Conservation (phyloP, 1,140 invertebrate genomes). For the Propsilocerus akamusi region DNA sequence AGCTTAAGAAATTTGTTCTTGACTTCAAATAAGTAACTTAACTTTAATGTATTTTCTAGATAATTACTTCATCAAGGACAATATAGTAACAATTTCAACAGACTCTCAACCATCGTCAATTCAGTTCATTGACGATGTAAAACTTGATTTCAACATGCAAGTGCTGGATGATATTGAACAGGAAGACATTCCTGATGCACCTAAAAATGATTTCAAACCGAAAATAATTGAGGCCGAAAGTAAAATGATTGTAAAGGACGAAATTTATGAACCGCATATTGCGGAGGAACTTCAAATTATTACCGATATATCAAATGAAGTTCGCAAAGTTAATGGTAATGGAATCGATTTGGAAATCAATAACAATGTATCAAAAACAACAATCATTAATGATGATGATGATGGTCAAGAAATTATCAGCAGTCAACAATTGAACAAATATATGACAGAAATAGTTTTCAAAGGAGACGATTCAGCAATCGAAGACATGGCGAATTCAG, state of each 20-base stretch:
- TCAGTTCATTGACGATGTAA: slow-evolving; percentile 12
- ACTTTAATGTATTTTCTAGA: neutral
- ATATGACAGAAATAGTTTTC: neutral
- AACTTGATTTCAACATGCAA: slow-evolving; percentile 7
- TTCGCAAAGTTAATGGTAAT: neutral
- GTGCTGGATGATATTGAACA: neutral
- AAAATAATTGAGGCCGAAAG: neutral
- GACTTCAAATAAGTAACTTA: neutral
- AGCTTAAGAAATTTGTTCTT: neutral
- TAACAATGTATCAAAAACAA: slow-evolving; percentile 2
- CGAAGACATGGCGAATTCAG: neutral
- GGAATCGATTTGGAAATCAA: neutral
- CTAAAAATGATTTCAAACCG: neutral
- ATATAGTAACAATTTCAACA: slow-evolving; percentile 24
- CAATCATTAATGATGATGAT: neutral
- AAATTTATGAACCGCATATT: neutral
- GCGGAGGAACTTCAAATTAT: neutral
- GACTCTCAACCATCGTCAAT: slow-evolving; percentile 15
- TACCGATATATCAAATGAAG: slow-evolving; percentile 1
- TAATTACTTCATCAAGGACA: slow-evolving; percentile 11
- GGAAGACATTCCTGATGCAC: neutral
- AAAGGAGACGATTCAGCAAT: neutral
- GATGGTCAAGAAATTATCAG: too few relatives aligned
- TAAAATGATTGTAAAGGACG: too few relatives aligned
- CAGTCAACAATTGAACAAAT: neutral